These are phyloP conservation scores for Neuroterus valhalla DNA, from an alignment of 1,140 invertebrate genomes.

Conservation along the genomic window DNA sequence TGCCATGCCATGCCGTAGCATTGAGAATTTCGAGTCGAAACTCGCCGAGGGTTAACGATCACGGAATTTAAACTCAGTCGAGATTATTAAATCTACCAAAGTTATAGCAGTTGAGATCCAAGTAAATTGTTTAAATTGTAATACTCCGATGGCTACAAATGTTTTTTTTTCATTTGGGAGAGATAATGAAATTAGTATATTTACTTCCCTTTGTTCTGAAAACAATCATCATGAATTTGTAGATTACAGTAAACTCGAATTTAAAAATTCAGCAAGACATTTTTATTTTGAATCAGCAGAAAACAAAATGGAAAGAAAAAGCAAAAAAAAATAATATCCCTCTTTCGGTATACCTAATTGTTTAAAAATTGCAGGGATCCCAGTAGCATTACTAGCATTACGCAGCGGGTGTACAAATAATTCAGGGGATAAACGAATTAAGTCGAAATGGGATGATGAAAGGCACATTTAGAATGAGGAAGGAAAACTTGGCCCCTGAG, in stretches of 20 bases:
- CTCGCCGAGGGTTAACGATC: conserved; percentile 42
- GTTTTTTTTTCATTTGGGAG: too few relatives aligned
- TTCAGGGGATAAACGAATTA: conserved; percentile 72
- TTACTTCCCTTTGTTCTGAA: too few relatives aligned
- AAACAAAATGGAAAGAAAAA: not conserved
- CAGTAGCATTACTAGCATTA: not conserved
- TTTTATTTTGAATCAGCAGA: too few relatives aligned
- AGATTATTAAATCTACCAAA: not conserved
- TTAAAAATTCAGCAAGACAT: too few relatives aligned
- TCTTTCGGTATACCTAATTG: not conserved
- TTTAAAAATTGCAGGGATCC: conserved; percentile 4
- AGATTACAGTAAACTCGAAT: too few relatives aligned
- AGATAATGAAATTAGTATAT: too few relatives aligned
- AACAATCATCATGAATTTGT: too few relatives aligned
- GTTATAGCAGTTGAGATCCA: not conserved
- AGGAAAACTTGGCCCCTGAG: conserved; percentile 45
- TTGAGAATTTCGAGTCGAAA: conserved; percentile 5
- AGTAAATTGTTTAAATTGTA: too few relatives aligned
- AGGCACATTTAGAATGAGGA: conserved; percentile 67
- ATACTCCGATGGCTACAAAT: too few relatives aligned
- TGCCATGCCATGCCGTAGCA: not conserved
- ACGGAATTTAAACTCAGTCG: conserved; percentile 23
- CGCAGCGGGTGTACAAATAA: conserved; percentile 68
- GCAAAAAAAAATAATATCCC: not conserved
- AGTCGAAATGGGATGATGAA: conserved; percentile 71